Evolutionary conservation across 2,113 vertebrate species (phyloP), one percentile per base, ranked within the genome.

Genomic region (Passer montanus): DNA sequence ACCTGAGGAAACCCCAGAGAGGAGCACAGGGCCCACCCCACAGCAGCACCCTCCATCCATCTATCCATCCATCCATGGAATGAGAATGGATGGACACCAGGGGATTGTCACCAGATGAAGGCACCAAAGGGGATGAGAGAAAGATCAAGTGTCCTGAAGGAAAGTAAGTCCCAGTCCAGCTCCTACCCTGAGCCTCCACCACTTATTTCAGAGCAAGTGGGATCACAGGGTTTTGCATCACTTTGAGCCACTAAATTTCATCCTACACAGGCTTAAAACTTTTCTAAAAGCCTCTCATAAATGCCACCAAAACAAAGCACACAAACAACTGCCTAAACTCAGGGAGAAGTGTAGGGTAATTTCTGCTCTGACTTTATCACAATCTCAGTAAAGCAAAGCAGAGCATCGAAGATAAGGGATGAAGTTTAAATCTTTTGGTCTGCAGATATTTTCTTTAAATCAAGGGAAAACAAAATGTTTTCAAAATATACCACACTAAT

Each of bases 1-100:
- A 78, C 35, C 64, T 6, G 41, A 79, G 13, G 41, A 94, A 94
- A 87, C 6, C 37, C 24, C 31, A n/a, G 30, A 26, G 68, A 72
- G 47, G 43, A 37, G 20, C 26, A 82, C 18, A 74, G 15, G 44
- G 15, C 17, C n/a, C 26, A 27, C 2, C 28, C 30, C 46, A n/a
- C 10, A 44, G 64, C 52, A 93, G 47, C 59, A 96, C 20, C n/a
- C 13, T 76, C 27, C 33, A 74, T 37, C 28, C 47, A 64, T 20
- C 41, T 55, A 58, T 22, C 33, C 58, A 46, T 67, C 41, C 60
- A 53, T 7, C 7, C 60, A 46, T 19, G 12, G 15, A 21, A 23
- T 0, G 1, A n/a, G 47, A 56, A 50, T 0, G 1, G 56, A 87
- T 1, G 0, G 11, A 28, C 11, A 33, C 27, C 13, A 43, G 4